Evolutionary conservation across 2,888 invertebrate species (phyloP), one percentile per base, ranked within the genome.

Genomic region (Eurois occulta): DNA sequence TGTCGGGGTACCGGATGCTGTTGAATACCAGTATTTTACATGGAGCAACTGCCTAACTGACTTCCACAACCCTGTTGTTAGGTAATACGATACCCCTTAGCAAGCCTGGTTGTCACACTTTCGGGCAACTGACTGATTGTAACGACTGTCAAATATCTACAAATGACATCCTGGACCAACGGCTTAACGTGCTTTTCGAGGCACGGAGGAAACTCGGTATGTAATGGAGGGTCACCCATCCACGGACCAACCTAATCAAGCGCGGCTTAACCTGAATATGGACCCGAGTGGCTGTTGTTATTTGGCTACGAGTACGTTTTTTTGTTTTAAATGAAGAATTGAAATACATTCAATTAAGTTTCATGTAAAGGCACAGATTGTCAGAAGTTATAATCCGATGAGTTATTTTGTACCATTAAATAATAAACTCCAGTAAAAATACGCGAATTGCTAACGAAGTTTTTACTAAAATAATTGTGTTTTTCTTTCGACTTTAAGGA

Each of bases 371-470:
- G 2, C 21, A 38, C 13, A 5, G 5, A 64, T 24, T 1, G 0
- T 16, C 28, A 7, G 0, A 43, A 67, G n/a, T 32, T 18, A 18
- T 21, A 13, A 8, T 60, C 21, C 1, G 43, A 70, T 41, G 43
- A 41, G 18, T 48, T 79, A 67, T 52, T 28, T 74, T 58, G 38
- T n/a, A 28, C 55, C 52, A 76, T 79, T 77, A 72, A 62, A 67
- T 72, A 70, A 70, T 21, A 32, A 71, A 38, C 35, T 21, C n/a
- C 28, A 24, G 7, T 43, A 69, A 52, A 41, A 60, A 64, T 43
- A 77, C 77, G 43, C 21, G 55, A 64, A 67, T 38, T 48, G 38
- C 24, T 75, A 86, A 84, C 60, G 77, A 75, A 74, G 71, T 75
- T 72, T 41, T 81, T 73, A 52, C 38, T 35, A 67, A 70, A 81